Evolutionary conservation across 2,797 vertebrate species (phyloP).

Genomic region (Phrynocephalus vlangalii): DNA sequence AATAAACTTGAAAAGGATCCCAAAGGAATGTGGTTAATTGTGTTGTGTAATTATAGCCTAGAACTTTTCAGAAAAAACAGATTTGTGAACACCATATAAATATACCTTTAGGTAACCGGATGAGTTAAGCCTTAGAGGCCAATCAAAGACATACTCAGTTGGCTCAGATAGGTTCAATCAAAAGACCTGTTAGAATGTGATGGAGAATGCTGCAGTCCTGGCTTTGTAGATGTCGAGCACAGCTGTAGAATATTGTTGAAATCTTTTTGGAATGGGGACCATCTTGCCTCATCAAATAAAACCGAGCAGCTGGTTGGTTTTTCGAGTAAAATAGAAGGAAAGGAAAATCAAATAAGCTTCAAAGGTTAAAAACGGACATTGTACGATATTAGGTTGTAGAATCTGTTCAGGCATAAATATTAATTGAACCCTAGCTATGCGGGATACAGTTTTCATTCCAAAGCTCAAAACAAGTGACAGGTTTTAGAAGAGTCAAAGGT

Average conservation of each 20-base stretch:
- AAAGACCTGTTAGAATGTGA: conserved; percentile 49
- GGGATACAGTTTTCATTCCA: neutral
- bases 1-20: conserved; percentile 77
- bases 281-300: conserved; percentile 62
- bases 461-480: neutral
- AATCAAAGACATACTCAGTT: conserved; percentile 39
- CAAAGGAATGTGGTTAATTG: conserved; percentile 69
- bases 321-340: conserved; percentile 9
- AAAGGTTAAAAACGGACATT: neutral
- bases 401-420: neutral
- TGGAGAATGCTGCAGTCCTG: conserved; percentile 25
- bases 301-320: conserved; percentile 20
- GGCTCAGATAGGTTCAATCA: conserved; percentile 45
- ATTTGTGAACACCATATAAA: conserved; percentile 67
- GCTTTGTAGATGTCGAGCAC: conserved; percentile 40
- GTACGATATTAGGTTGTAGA: neutral
- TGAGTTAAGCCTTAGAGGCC: conserved; percentile 46
- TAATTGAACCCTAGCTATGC: neutral
- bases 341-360: neutral
- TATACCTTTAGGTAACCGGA: conserved; percentile 53
- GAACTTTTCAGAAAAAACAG: conserved; percentile 56
- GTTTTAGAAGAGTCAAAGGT: neutral
- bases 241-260: conserved; percentile 57
- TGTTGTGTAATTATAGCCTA: conserved; percentile 67
- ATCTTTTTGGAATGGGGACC: conserved; percentile 55